These are phyloP conservation scores for Xyrauchen texanus DNA, from an alignment of 2,113 vertebrate species.

Conservation along the genomic window DNA sequence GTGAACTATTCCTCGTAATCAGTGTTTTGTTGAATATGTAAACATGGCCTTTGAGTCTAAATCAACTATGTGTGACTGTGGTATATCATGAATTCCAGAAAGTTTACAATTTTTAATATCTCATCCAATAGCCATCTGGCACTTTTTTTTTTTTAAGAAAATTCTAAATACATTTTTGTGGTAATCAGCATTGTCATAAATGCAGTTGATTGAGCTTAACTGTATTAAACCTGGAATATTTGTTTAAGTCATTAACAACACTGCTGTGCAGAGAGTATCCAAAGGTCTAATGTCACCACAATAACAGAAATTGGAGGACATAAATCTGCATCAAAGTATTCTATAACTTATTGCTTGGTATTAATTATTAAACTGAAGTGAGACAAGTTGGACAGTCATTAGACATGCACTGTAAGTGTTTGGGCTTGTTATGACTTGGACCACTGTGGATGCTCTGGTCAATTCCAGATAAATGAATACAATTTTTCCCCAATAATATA, in stretches of 20 bases:
- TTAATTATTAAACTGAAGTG: conserved; percentile 1
- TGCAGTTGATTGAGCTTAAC: too few relatives aligned
- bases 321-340: not conserved
- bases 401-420: not conserved
- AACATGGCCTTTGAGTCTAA: not conserved
- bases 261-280: too few relatives aligned
- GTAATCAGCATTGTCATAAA: too few relatives aligned
- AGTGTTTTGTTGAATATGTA: too few relatives aligned
- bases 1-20: too few relatives aligned
- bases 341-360: not conserved
- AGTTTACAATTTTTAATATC: not conserved
- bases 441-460: not conserved
- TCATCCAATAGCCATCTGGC: not conserved
- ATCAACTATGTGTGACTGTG: not conserved
- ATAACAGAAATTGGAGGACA: not conserved
- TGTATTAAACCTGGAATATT: too few relatives aligned
- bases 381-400: not conserved
- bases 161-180: too few relatives aligned
- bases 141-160: too few relatives aligned
- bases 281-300: too few relatives aligned
- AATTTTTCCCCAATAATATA: not conserved
- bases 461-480: not conserved
- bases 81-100: not conserved
- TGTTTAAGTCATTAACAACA: not conserved
- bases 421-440: conserved; percentile 8